phyloP scores from a whole-genome alignment of 2,113 vertebrate species.

The Sinocyclocheilus grahami region DNA sequence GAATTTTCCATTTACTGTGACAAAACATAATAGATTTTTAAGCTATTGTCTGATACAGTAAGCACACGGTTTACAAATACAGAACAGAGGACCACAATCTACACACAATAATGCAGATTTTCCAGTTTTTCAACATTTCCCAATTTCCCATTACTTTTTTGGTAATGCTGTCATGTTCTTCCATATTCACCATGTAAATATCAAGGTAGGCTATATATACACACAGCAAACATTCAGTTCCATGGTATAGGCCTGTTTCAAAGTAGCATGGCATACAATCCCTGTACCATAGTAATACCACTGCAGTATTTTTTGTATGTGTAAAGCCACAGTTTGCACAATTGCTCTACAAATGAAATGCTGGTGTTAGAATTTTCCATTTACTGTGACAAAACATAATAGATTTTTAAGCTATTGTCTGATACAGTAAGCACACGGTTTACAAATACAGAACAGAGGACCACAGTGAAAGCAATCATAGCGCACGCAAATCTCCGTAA shows the following conservation, averaged over 20 bases:
- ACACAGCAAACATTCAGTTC: background rate
- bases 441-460: constrained; percentile 4
- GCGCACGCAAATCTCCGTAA: background rate
- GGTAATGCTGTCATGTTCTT: background rate
- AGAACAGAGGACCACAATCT: background rate
- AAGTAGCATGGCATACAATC: background rate
- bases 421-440: constrained; percentile 15
- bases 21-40: background rate
- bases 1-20: constrained; percentile 18
- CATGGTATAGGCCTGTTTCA: background rate
- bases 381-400: constrained; percentile 3
- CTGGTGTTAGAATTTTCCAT: constrained; percentile 3
- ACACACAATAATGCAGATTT: background rate
- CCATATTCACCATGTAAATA: background rate
- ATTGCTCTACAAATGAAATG: background rate
- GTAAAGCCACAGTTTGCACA: background rate
- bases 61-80: constrained; percentile 14
- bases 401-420: constrained; percentile 19
- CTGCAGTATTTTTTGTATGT: background rate
- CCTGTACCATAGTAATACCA: background rate
- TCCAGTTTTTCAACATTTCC: background rate
- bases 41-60: constrained; percentile 18
- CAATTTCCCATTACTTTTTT: background rate
- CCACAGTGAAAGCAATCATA: constrained; percentile 21
- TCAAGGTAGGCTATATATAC: background rate